Evolutionary conservation across 1,140 invertebrate genomes (phyloP), one percentile per base, ranked within the genome.

Genomic region (Papilio aristodemus): DNA sequence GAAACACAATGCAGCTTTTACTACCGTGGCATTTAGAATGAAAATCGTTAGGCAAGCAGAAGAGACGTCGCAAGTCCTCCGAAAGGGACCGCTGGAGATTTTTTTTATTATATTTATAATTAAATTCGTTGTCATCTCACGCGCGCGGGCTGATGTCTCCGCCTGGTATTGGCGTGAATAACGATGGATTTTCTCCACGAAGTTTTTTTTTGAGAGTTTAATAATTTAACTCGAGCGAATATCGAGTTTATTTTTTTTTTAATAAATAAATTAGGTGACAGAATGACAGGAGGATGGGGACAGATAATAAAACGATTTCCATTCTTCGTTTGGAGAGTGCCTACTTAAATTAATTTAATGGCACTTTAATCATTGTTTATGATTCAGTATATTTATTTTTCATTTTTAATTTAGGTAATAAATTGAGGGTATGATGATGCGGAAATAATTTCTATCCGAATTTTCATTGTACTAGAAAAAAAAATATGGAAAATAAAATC

Each of bases 61-160:
- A 67, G 67, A 59, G 63, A 68, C 70, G 70, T 77, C 71, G 71
- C 68, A 60, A 72, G 75, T 72, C 79, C 81, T 80, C 75, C 71
- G 76, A 80, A 83, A 89, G 86, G 87, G 87, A 85, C 84, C 84
- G 84, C 69, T 85, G 77, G 81, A 84, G 84, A 83, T 77, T 62
- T 87, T 89, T 85, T 90, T 90, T 90, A 90, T 88, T 88, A 90
- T 88, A 87, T 88, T 90, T 86, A 90, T 90, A 90, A 90, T 89
- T 90, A 90, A 90, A 89, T 88, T 88, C 81, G 81, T 85, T 90
- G 85, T 89, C 88, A 90, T 90, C 84, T 83, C 79, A n/a, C n/a
- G 84, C 83, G 78, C 76, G 76, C 78, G 80, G 81, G 82, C 78
- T 81, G 77, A 81, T 77, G 78, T 84, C 83, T 88, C 84, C 82